Evolutionary conservation across 2,113 vertebrate species (phyloP).

Genomic region (Zeus faber): DNA sequence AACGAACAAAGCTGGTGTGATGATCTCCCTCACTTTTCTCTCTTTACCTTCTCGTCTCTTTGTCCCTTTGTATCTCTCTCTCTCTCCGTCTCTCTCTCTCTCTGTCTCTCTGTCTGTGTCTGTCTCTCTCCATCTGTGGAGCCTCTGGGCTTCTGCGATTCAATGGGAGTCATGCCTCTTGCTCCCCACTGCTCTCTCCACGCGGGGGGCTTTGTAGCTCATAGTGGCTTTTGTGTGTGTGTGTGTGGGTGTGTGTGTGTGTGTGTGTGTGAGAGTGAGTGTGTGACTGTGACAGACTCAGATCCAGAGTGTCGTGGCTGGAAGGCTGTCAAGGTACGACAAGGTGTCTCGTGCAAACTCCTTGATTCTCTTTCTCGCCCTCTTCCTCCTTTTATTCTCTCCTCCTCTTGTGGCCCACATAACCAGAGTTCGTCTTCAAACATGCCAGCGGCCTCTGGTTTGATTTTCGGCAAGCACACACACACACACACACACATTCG

Average conservation of each 20-base stretch:
- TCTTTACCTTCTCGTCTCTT: constrained; percentile 4
- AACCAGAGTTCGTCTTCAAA: constrained; percentile 65
- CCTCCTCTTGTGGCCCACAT: constrained; percentile 52
- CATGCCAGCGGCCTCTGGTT: constrained; percentile 61
- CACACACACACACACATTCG: too few relatives aligned
- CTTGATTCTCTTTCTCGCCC: constrained; percentile 54
- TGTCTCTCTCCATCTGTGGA: constrained; percentile 32
- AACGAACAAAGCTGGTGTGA: constrained; percentile 25
- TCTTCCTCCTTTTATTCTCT: constrained; percentile 46
- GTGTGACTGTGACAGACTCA: constrained; percentile 21
- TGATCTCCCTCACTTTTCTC: too few relatives aligned
- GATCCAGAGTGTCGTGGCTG: constrained; percentile 37
- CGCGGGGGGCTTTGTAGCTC: constrained; percentile 37
- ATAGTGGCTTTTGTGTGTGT: constrained; percentile 13
- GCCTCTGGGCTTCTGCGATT: constrained; percentile 42
- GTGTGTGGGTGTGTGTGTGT: constrained; percentile 20
- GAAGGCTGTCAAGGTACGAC: constrained; percentile 49
- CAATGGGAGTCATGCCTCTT: constrained; percentile 34
- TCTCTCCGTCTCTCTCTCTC: constrained; percentile 9
- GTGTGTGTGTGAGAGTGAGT: constrained; percentile 22
- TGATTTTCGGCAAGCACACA: constrained; percentile 28
- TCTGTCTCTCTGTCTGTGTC: constrained; percentile 7
- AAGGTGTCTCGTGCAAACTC: constrained; percentile 43
- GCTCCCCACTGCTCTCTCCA: constrained; percentile 39
- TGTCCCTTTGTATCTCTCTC: neutral